phyloP scores from a whole-genome alignment of 1,140 invertebrate genomes.

The Papilio machaon region DNA sequence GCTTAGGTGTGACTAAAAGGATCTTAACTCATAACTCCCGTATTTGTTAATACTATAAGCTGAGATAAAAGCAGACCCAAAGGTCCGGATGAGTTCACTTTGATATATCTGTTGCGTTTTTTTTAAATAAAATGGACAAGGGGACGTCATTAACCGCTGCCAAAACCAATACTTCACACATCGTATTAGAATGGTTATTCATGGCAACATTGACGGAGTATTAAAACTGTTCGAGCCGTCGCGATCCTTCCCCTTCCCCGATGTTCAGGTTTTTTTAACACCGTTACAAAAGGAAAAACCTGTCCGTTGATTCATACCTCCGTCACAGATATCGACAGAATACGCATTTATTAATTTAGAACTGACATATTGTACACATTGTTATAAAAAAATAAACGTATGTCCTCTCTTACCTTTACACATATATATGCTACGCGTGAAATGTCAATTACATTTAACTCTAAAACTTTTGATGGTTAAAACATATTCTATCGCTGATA shows the following conservation, averaged over 20 bases:
- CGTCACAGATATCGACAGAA: conserved; percentile 28
- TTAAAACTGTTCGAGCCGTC: conserved; percentile 10
- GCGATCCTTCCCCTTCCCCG: neutral
- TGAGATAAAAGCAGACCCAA: conserved; percentile 9
- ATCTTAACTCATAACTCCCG: neutral
- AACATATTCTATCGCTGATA: no score
- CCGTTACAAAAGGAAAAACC: conserved; percentile 44
- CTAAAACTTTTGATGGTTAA: no score
- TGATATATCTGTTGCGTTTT: neutral
- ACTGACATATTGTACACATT: neutral
- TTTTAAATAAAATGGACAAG: conserved; percentile 26
- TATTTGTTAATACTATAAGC: conserved; percentile 22
- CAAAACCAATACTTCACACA: conserved; percentile 35
- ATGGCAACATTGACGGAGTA: conserved; percentile 7
- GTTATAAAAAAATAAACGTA: neutral
- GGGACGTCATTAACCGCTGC: conserved; percentile 24
- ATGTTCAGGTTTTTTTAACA: conserved; percentile 28
- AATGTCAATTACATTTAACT: no score
- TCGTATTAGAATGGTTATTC: conserved; percentile 34
- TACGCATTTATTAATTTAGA: neutral
- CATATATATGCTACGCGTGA: no score
- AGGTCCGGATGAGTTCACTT: conserved; percentile 29
- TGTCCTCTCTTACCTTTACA: neutral
- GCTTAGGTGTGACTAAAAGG: neutral
- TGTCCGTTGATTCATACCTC: conserved; percentile 41